phyloP scores from a whole-genome alignment of 2,113 vertebrate genomes.

The Pogonocichla stellata region DNA sequence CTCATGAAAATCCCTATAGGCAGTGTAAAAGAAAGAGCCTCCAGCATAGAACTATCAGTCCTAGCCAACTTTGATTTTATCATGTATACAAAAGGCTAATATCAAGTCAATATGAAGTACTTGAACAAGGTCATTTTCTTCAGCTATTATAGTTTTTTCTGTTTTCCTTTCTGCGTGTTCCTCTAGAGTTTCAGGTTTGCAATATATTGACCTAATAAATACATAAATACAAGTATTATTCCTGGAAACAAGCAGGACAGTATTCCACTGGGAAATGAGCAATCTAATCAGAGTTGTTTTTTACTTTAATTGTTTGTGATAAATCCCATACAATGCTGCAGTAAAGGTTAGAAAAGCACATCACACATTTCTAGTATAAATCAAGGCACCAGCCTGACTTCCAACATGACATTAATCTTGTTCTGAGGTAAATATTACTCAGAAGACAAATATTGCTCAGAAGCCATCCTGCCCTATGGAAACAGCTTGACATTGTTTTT shows the following conservation, averaged over 20 bases:
- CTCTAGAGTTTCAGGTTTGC: neutral
- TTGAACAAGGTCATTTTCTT: slow-evolving; percentile 25
- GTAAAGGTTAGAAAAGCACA: slow-evolving; percentile 66
- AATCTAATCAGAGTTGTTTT: slow-evolving; percentile 66
- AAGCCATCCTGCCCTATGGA: neutral
- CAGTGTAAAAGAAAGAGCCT: neutral
- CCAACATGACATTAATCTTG: slow-evolving; percentile 41
- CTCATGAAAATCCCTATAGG: neutral
- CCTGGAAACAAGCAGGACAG: slow-evolving; percentile 49
- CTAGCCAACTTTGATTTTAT: slow-evolving; percentile 4
- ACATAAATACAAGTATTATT: slow-evolving; percentile 60
- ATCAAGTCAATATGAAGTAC: slow-evolving; percentile 30
- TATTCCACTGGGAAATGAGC: slow-evolving; percentile 7
- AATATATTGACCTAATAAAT: slow-evolving; percentile 61
- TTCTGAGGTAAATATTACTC: neutral
- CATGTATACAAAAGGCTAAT: neutral
- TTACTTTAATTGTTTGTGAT: slow-evolving; percentile 66
- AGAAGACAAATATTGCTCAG: neutral
- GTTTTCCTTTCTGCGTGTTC: neutral
- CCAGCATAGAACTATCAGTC: neutral
- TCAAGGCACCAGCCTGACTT: slow-evolving; percentile 28
- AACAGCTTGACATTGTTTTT: neutral
- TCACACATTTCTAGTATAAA: slow-evolving; percentile 58
- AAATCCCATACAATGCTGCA: slow-evolving; percentile 53
- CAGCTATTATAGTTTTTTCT: neutral